Percentiles rank a stretch among this genome's conserved stretches.
phyloP scores from a whole-genome alignment of 1,140 invertebrate genomes.

The Brachionus rotundiformis region DNA sequence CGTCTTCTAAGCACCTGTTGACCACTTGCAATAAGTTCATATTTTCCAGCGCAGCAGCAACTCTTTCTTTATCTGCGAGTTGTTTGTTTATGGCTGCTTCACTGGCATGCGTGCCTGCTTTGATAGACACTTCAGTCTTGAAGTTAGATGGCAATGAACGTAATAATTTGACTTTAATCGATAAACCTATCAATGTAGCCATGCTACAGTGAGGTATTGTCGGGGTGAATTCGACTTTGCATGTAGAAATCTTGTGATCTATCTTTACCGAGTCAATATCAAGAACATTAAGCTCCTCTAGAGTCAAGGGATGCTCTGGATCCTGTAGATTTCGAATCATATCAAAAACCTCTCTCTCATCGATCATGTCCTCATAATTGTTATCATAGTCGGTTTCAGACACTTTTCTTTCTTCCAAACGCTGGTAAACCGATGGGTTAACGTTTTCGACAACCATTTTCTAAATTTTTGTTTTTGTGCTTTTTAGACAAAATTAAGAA shows the following conservation, averaged over 20 bases:
- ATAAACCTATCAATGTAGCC: constrained; percentile 89
- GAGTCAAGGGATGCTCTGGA: constrained; percentile 93
- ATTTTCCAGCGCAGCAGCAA: constrained; percentile 94
- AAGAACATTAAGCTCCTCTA: constrained; percentile 93
- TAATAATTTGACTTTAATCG: constrained; percentile 75
- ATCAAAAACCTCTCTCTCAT: constrained; percentile 65
- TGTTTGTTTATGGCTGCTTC: constrained; percentile 95
- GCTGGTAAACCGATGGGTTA: constrained; percentile 41
- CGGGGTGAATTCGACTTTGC: constrained; percentile 76
- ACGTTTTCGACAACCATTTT: constrained; percentile 49
- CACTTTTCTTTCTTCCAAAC: constrained; percentile 21
- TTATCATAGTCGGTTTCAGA: constrained; percentile 31
- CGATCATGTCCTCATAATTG: constrained; percentile 16
- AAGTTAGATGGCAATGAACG: constrained; percentile 76
- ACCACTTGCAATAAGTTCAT: constrained; percentile 84
- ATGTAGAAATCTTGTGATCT: background rate
- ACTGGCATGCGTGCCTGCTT: constrained; percentile 86
- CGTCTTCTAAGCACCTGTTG: constrained; percentile 76
- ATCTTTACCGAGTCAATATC: constrained; percentile 75
- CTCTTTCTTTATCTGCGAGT: constrained; percentile 92
- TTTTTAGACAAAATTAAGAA: too few relatives aligned
- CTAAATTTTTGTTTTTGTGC: background rate
- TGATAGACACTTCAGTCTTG: constrained; percentile 79
- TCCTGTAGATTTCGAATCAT: constrained; percentile 91
- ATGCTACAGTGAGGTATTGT: constrained; percentile 99